phyloP scores from a whole-genome alignment of 2,113 vertebrate species.

The Barbus barbus region DNA sequence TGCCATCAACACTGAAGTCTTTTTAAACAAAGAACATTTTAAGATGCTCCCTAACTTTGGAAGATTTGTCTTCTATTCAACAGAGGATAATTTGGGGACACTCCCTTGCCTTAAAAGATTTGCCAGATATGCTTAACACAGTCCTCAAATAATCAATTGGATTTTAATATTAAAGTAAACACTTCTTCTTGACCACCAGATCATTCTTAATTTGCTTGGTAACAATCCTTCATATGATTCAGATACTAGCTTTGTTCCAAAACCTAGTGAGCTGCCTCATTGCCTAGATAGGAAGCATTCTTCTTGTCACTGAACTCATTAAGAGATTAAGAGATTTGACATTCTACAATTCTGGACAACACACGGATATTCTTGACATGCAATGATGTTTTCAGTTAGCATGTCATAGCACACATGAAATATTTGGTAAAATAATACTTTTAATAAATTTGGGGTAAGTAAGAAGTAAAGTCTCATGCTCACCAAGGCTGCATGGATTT shows the following conservation, averaged over 20 bases:
- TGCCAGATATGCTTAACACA: slow-evolving; percentile 24
- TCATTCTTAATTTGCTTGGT: slow-evolving; percentile 5
- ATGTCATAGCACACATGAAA: too few species aligned
- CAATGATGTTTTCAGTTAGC: too few species aligned
- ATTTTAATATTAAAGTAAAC: slow-evolving; percentile 10
- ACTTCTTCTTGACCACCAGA: slow-evolving; percentile 7
- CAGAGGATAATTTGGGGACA: slow-evolving; percentile 19
- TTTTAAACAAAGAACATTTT: slow-evolving; percentile 52
- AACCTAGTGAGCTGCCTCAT: background rate
- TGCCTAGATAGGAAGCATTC: background rate
- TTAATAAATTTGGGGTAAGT: too few species aligned
- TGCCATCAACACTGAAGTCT: slow-evolving; percentile 39
- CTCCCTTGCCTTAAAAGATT: background rate
- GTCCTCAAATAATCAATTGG: background rate
- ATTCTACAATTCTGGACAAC: too few species aligned
- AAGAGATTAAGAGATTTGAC: too few species aligned
- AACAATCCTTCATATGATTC: slow-evolving; percentile 39
- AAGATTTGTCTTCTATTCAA: slow-evolving; percentile 39
- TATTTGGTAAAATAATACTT: too few species aligned
- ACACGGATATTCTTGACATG: too few species aligned
- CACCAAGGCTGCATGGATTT: background rate
- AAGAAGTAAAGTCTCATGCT: background rate
- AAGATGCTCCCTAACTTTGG: slow-evolving; percentile 31
- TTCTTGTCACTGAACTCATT: background rate
- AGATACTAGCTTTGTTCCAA: slow-evolving; percentile 27